A percentile compares a stretch with the other conserved stretches of the same genome.
phyloP scores from a whole-genome alignment of 37 sponge, comb jelly and placozoan species.

The Geodia barretti region DNA sequence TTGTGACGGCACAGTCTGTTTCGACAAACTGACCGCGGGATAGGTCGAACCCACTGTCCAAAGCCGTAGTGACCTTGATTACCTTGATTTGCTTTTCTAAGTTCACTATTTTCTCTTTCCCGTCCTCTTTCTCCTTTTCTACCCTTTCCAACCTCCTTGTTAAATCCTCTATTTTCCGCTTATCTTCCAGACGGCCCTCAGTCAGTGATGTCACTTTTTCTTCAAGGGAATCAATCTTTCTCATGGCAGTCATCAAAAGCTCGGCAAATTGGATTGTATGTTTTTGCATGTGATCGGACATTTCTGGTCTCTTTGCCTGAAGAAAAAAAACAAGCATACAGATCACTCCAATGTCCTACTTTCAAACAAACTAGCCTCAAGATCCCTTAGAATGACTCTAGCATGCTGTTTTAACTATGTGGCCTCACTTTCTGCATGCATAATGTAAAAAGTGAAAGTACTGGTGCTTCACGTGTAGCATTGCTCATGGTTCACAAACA shows the following conservation, averaged over 20 bases:
- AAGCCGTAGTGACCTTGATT: neutral
- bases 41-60: neutral
- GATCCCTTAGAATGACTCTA: too few relatives aligned
- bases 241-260: neutral
- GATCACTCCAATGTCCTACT: neutral
- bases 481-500: too few relatives aligned
- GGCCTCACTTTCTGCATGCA: too few relatives aligned
- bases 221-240: neutral
- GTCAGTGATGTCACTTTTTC: neutral
- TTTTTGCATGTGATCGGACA: neutral
- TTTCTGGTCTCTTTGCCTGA: neutral
- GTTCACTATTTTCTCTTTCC: too few relatives aligned
- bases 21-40: neutral
- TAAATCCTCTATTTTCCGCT: neutral
- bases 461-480: too few relatives aligned
- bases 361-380: neutral
- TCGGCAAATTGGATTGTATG: neutral
- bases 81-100: neutral
- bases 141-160: neutral
- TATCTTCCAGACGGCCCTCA: neutral
- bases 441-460: too few relatives aligned
- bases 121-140: neutral
- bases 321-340: neutral
- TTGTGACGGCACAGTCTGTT: neutral
- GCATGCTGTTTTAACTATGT: too few relatives aligned